Conservation (phyloP, 2,113 vertebrate species). For the Rhinichthys klamathensis region DNA sequence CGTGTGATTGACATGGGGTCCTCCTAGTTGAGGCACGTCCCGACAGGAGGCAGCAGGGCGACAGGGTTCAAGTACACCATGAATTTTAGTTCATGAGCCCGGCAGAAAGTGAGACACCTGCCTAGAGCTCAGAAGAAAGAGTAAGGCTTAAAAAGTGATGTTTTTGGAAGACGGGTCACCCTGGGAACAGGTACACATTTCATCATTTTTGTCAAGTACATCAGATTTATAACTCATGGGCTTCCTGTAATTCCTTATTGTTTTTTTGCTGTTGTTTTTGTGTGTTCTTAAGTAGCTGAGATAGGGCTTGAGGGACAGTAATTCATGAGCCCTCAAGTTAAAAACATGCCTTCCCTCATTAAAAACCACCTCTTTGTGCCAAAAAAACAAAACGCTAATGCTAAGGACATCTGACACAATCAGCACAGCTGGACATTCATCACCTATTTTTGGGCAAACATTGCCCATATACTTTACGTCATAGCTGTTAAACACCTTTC, state of each 20-base stretch:
- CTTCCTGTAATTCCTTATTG: slow-evolving; percentile 15
- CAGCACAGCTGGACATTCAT: slow-evolving; percentile 42
- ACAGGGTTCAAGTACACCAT: slow-evolving; percentile 59
- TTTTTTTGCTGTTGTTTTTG: background rate
- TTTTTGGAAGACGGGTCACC: slow-evolving; percentile 70
- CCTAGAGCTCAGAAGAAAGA: slow-evolving; percentile 31
- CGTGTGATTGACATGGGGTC: slow-evolving; percentile 45
- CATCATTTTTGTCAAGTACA: slow-evolving; percentile 36
- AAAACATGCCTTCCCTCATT: slow-evolving; percentile 45
- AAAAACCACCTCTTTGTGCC: slow-evolving; percentile 52
- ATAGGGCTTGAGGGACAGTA: slow-evolving; percentile 20
- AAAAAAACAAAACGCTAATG: slow-evolving; percentile 52
- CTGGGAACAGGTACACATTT: slow-evolving; percentile 21
- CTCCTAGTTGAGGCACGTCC: slow-evolving; percentile 24
- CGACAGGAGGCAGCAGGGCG: slow-evolving; percentile 70
- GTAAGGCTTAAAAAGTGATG: slow-evolving; percentile 58
- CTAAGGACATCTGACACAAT: slow-evolving; percentile 48
- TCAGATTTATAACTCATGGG: slow-evolving; percentile 11
- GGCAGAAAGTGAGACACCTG: slow-evolving; percentile 24
- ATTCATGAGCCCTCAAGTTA: slow-evolving; percentile 54
- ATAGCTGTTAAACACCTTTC: slow-evolving; percentile 36
- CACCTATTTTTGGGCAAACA: slow-evolving; percentile 76
- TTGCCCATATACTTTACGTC: slow-evolving; percentile 78
- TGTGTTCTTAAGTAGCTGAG: slow-evolving; percentile 9
- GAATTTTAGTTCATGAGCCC: slow-evolving; percentile 48